These are phyloP conservation scores for Ptychobarbus kaznakovi DNA, from an alignment of 2,797 vertebrate species.

Conservation along the genomic window DNA sequence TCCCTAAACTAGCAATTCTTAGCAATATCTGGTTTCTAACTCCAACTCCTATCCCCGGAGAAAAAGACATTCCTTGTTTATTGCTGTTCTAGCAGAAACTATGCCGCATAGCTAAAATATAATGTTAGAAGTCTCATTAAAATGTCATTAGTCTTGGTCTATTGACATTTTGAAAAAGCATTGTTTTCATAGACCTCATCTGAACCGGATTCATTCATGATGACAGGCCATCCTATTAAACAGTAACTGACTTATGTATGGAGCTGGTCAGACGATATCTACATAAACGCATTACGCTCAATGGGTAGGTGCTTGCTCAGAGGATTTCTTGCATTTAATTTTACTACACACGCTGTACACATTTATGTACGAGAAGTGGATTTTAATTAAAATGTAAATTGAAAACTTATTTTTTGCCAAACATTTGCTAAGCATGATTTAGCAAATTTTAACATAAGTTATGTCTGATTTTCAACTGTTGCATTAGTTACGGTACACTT, in stretches of 20 bases:
- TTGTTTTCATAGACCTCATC: conserved; percentile 54
- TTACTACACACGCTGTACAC: too few species aligned
- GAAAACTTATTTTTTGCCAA: background rate
- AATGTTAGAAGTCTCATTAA: conserved; percentile 62
- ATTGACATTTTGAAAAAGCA: conserved; percentile 58
- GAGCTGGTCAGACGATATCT: conserved; percentile 1
- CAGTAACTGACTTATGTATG: conserved; percentile 22
- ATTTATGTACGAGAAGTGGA: background rate
- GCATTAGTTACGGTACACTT: background rate
- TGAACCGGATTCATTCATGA: conserved; percentile 32
- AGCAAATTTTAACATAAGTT: background rate
- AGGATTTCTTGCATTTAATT: background rate
- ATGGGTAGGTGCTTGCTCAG: background rate
- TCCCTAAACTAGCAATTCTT: conserved; percentile 38
- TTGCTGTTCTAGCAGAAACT: conserved; percentile 55
- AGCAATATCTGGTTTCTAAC: conserved; percentile 24
- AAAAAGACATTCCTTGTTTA: conserved; percentile 48
- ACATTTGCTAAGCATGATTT: too few species aligned
- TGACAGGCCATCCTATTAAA: conserved; percentile 46
- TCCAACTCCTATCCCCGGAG: conserved; percentile 30
- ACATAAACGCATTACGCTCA: conserved; percentile 9
- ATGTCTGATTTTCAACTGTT: too few species aligned
- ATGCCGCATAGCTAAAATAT: conserved; percentile 55
- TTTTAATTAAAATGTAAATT: background rate
- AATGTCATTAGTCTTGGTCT: conserved; percentile 55